Evolutionary conservation across 2,888 invertebrate species (phyloP).

Genomic region (Hirtodrosophila duncani): DNA sequence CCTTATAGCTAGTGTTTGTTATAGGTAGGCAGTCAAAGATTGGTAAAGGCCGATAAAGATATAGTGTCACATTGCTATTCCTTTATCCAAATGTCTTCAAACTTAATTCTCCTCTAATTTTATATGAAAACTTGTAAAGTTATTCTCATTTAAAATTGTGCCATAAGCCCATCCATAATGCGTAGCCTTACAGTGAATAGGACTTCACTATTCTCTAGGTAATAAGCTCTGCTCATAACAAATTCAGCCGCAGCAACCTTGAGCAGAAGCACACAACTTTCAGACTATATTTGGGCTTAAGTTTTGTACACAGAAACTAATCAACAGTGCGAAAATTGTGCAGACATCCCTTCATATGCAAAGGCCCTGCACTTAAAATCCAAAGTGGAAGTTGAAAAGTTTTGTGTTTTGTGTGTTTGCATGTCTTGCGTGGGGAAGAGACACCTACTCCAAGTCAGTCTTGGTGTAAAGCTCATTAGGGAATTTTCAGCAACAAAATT

Average conservation of each 20-base stretch:
- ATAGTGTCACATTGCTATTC: too few species aligned
- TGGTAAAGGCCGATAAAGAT: too few species aligned
- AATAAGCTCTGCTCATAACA: conserved; percentile 35
- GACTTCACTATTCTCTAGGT: conserved; percentile 50
- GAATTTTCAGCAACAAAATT: conserved; percentile 46
- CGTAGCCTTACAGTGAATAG: conserved; percentile 39
- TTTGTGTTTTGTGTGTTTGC: conserved; percentile 28
- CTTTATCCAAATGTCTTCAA: too few species aligned
- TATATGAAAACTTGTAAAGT: conserved; percentile 54
- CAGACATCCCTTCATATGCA: conserved; percentile 10
- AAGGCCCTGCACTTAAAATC: conserved; percentile 46
- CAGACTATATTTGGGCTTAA: too few species aligned
- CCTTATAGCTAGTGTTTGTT: too few species aligned
- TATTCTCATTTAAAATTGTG: conserved; percentile 51
- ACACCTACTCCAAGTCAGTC: conserved; percentile 3
- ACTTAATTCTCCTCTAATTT: too few species aligned
- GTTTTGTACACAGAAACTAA: too few species aligned
- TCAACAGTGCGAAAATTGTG: conserved; percentile 39
- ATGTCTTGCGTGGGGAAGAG: conserved; percentile 31
- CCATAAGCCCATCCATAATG: too few species aligned
- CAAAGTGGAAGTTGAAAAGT: conserved; percentile 55
- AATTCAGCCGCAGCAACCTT: conserved; percentile 24
- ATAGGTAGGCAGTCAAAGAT: too few species aligned
- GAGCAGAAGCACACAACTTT: not conserved
- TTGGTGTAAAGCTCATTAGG: conserved; percentile 56